A percentile compares a stretch with the other conserved stretches of the same genome.
Conservation (phyloP, 2,113 vertebrate species). For the Oxyruncus cristatus region DNA sequence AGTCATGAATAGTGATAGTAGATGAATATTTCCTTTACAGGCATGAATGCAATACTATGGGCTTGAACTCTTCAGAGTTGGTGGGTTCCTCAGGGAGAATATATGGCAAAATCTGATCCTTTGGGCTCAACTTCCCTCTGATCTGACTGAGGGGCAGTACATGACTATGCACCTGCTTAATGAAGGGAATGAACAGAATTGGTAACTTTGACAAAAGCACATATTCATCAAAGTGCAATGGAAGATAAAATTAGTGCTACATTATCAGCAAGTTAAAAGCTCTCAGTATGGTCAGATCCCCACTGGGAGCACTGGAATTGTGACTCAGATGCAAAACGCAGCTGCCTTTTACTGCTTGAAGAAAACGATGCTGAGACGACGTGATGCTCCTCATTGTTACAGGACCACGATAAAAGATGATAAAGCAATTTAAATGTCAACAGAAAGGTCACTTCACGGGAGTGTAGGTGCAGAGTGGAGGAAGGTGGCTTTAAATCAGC, state of each 20-base stretch:
- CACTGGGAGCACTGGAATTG: not conserved
- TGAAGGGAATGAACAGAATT: not conserved
- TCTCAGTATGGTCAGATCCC: not conserved
- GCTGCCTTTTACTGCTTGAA: not conserved
- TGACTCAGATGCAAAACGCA: not conserved
- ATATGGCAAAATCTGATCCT: not conserved
- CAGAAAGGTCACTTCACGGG: not conserved
- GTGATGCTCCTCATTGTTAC: not conserved
- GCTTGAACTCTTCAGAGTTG: not conserved
- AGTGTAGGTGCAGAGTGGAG: not conserved
- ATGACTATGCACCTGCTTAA: not conserved
- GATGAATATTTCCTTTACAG: not conserved
- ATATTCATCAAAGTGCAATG: not conserved
- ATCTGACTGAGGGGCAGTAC: not conserved
- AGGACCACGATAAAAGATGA: not conserved
- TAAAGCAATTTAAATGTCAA: not conserved
- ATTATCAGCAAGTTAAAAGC: not conserved
- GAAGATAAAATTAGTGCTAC: not conserved
- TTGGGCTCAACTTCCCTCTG: not conserved
- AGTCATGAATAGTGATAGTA: not conserved
- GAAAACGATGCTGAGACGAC: not conserved
- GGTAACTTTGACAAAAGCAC: not conserved
- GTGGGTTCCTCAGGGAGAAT: not conserved
- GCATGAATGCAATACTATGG: not conserved
- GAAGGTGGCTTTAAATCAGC: not conserved